phyloP scores from a whole-genome alignment of 2,888 invertebrate genomes.

The Campoplex nolae region DNA sequence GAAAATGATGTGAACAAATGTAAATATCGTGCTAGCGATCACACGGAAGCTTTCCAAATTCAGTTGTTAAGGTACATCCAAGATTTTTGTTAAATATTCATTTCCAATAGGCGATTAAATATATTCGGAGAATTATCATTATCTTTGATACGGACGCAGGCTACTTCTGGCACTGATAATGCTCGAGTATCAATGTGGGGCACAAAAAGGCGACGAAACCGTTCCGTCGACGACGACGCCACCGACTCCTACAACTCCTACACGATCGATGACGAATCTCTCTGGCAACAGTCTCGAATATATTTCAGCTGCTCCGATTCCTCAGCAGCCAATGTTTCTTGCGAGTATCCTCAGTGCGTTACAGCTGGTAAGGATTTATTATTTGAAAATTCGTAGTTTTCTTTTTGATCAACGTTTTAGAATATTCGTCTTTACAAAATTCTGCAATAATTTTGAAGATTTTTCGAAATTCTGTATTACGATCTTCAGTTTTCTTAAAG shows the following conservation, averaged over 20 bases:
- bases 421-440: too few relatives aligned
- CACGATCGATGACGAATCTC: slow-evolving; percentile 77
- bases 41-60: slow-evolving; percentile 90
- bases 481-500: too few relatives aligned
- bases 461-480: too few relatives aligned
- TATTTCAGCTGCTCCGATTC: slow-evolving; percentile 88
- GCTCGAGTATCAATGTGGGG: slow-evolving; percentile 90
- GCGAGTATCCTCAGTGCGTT: slow-evolving; percentile 92
- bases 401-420: too few relatives aligned
- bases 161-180: slow-evolving; percentile 90
- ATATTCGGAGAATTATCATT: neutral
- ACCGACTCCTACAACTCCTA: slow-evolving; percentile 77
- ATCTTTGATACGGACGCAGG: slow-evolving; percentile 80
- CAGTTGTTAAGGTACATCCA: slow-evolving; percentile 86
- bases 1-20: slow-evolving; percentile 85
- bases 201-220: slow-evolving; percentile 85
- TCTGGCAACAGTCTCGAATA: slow-evolving; percentile 86
- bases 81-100: neutral
- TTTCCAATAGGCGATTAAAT: neutral
- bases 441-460: too few relatives aligned
- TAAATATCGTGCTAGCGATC: slow-evolving; percentile 87
- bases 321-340: slow-evolving; percentile 93
- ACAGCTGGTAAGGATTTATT: slow-evolving; percentile 84
- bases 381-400: neutral
- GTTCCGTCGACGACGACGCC: slow-evolving; percentile 68